Evolutionary conservation across 64 coral and sea anemone genomes (phyloP).

Genomic region (Porites australiensis): DNA sequence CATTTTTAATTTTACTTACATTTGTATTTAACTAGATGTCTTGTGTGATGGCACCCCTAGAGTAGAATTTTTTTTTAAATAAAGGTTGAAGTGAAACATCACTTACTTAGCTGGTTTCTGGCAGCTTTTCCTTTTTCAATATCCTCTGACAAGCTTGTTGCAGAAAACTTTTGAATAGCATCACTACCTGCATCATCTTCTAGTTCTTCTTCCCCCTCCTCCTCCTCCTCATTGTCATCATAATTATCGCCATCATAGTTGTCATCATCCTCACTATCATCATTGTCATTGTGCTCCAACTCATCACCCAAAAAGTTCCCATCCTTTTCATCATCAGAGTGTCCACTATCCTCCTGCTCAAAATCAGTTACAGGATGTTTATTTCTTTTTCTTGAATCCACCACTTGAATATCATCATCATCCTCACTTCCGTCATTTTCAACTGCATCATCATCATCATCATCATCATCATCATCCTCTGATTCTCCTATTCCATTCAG

Average conservation of each 20-base stretch:
- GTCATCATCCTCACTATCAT: background rate
- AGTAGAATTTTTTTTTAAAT: no score
- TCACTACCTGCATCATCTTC: slow-evolving; percentile 42
- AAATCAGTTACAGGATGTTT: background rate
- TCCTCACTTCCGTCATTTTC: background rate
- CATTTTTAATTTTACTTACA: no score
- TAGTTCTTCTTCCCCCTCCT: background rate
- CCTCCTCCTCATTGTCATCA: slow-evolving; percentile 25
- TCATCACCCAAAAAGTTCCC: slow-evolving; percentile 6
- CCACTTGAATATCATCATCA: background rate
- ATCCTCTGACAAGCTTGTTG: slow-evolving; percentile 76
- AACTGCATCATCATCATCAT: background rate
- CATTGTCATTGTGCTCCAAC: slow-evolving; percentile 1
- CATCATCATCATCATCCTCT: background rate
- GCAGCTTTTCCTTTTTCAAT: slow-evolving; percentile 85
- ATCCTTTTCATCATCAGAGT: slow-evolving; percentile 13
- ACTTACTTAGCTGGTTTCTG: slow-evolving; percentile 88
- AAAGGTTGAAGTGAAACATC: no score
- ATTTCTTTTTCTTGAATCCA: background rate
- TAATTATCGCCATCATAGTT: slow-evolving; percentile 14
- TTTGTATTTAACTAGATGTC: no score
- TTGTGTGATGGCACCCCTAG: no score
- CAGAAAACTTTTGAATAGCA: slow-evolving; percentile 71
- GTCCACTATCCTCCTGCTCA: background rate
- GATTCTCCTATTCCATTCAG: background rate